Base-by-base conservation (phyloP, 2,888 invertebrate species). In the Geophilus truncorum region DNA sequence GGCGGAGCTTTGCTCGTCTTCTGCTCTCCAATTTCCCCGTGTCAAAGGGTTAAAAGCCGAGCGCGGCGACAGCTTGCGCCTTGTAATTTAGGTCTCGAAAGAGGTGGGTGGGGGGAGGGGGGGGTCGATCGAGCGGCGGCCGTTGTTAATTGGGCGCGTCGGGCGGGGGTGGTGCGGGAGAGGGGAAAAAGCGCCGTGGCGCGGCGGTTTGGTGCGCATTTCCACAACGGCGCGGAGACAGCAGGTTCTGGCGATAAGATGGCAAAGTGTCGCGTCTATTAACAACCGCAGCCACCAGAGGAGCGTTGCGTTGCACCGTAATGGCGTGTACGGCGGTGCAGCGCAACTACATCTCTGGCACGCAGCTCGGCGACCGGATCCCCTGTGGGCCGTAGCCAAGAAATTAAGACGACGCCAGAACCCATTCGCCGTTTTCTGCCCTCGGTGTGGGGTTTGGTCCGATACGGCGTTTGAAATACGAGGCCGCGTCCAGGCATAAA, bases 351-450 rank as follows among this genome's bases (percentile, higher is more conserved):
- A 51, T 51, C 51, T 51, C 51, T 51, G 51, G n/a, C 4, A 51
- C 51, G 51, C 51, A 51, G 51, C 51, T 51, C 18, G 7, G 4
- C n/a, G 18, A 51, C 7, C 51, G n/a, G 15, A 6, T 78, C 78
- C 78, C 78, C 45, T 23, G 78, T 78, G 78, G 78, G 78, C 51
- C 23, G 78, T 78, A 78, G 78, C 21, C 30, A 45, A 45, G 45
- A 78, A 78, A 78, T 78, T 78, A 78, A 78, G 78, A 78, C 23
- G 78, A 25, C 21, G 45, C 45, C 6, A 21, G 21, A 30, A 75
- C 10, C 75, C 23, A 28, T 51, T 51, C 51, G 7, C 4, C n/a
- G n/a, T n/a, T n/a, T n/a, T n/a, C n/a, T n/a, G n/a, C n/a, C n/a
- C n/a, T n/a, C n/a, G n/a, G n/a, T n/a, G n/a, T n/a, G n/a, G n/a